Evolutionary conservation across 2,888 invertebrate genomes (phyloP), one percentile per base, ranked within the genome.

Genomic region (Rotaria magnacalcarata): DNA sequence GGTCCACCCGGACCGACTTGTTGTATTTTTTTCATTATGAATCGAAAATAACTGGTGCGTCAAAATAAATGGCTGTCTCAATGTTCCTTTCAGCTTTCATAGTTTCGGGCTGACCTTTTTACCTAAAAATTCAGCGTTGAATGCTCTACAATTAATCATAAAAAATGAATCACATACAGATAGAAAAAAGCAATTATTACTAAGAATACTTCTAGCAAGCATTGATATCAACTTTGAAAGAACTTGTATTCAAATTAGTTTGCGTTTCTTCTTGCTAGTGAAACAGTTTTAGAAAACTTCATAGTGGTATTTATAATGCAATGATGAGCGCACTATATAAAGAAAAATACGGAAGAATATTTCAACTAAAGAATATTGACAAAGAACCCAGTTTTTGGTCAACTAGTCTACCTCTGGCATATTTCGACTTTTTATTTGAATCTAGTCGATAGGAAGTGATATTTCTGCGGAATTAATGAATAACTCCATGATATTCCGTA

Each of bases 21-120:
- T 50, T 50, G 7, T 50, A 50, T 50, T 50, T 50, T 50, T 50
- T 58, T n/a, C 19, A 7, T 58, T 7, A 58, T 58, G 19, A n/a
- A 58, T 58, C 58, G 58, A 58, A 58, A 24, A 58, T 58, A 58
- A 58, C 58, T 7, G 58, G n/a, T 58, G 58, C 24, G 58, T 58
- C 58, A 58, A 16, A 58, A 58, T 58, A 11, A 58, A 58, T 58
- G 58, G n/a, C 58, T 5, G 19, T n/a, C 58, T 58, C 58, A 58
- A 58, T 58, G 16, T 58, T n/a, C n/a, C 58, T 58, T 58, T 58
- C 58, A 58, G 58, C n/a, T 58, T 58, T 58, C 58, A 58, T 58
- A 58, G 10, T 19, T 58, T 58, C 58, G 58, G 16, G 16, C n/a
- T 58, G 58, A 58, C 19, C 16, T 58, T 58, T 58, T 58, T 58